Conservation (phyloP, 2,888 invertebrate genomes). For the Actias luna region DNA sequence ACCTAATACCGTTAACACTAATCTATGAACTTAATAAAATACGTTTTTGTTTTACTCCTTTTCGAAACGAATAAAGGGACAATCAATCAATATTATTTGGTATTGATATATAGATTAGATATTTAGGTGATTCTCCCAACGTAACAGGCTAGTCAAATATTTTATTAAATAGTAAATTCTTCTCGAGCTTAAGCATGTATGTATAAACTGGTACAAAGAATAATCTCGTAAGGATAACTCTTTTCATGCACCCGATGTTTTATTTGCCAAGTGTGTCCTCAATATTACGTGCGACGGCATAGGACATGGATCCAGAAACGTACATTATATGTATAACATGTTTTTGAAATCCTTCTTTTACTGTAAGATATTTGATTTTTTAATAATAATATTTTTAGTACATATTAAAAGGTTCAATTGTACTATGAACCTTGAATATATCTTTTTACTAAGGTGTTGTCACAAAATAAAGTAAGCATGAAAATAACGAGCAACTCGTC, state of each 20-base stretch:
- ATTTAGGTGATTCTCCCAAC: background rate
- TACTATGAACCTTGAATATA: too few relatives aligned
- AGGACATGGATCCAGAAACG: conserved; percentile 68
- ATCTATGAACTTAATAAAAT: too few relatives aligned
- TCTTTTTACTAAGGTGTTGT: background rate
- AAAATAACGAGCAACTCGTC: background rate
- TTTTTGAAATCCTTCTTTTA: conserved; percentile 52
- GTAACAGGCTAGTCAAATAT: background rate
- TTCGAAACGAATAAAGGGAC: too few relatives aligned
- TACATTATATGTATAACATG: conserved; percentile 74
- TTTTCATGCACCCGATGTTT: conserved; percentile 62
- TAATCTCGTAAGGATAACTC: background rate
- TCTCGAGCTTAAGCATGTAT: background rate
- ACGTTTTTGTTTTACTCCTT: too few relatives aligned
- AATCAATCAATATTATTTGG: too few relatives aligned
- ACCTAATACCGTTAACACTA: too few relatives aligned
- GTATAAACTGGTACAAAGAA: background rate
- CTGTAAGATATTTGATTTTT: conserved; percentile 23
- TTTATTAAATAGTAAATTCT: background rate
- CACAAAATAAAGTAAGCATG: background rate
- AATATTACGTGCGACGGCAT: conserved; percentile 70
- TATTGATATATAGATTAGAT: background rate
- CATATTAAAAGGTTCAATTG: background rate
- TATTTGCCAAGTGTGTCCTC: conserved; percentile 73
- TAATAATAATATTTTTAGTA: background rate